Evolutionary conservation across 2,888 invertebrate species (phyloP), one percentile per base, ranked within the genome.

Genomic region (Limnephilus auricula): DNA sequence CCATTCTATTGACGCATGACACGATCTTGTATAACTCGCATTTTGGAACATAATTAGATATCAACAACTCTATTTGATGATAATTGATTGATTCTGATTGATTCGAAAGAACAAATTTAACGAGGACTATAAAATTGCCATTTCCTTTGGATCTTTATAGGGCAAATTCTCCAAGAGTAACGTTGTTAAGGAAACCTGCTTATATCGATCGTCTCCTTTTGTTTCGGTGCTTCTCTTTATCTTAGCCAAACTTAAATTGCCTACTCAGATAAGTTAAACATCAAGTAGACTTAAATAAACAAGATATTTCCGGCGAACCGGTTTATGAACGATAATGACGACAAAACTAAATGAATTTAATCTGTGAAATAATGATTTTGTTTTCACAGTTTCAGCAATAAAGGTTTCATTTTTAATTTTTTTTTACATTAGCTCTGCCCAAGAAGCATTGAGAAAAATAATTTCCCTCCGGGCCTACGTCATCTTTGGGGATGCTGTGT

Each of bases 1-100:
- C 0, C 37, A 37, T 4, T 37, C 6, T 37, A 37, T 37, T 10
- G 10, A 37, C 9, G 10, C 37, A 37, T 37, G 37, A 37, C 6
- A 37, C 0, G 37, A 37, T 37, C 9, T 9, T 37, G 37, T 9
- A 37, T 9, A 9, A n/a, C n/a, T n/a, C n/a, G n/a, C 10, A 37
- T 9, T 13, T 45, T 12, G 13, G 4, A 50, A 50, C 18, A 50
- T 18, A 50, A 50, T 50, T 50, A 50, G 50, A 50, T 50, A 2
- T 65, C 18, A 25, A 18, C 65, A 65, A 18, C 65, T 45, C 45
- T 18, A 65, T 25, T 65, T 65, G 65, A 65, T 65, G 65, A n/a
- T 32, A 34, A 25, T 82, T 82, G 82, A 82, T 82, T 82, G 82
- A 82, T 82, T 82, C 34, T 3, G 34, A 34, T 82, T 34, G 82